A percentile compares a stretch with the other conserved stretches of the same genome.
Evolutionary conservation across 2,888 invertebrate genomes (phyloP).

Genomic region (Amiota minor): DNA sequence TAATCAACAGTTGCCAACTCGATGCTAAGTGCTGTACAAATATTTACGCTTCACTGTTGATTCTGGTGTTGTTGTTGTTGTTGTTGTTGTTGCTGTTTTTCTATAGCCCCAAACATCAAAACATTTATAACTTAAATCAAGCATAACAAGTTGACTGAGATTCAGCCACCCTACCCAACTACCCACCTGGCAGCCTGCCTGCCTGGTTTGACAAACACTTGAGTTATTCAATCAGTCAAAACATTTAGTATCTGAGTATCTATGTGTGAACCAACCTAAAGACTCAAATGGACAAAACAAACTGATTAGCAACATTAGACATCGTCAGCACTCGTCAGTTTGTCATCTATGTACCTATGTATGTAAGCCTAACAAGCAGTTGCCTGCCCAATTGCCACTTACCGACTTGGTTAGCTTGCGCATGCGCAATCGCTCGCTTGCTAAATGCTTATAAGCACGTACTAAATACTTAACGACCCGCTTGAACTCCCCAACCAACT

Average conservation of each 20-base stretch:
- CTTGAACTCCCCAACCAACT: neutral
- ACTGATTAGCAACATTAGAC: slow-evolving; percentile 58
- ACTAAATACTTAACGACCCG: slow-evolving; percentile 45
- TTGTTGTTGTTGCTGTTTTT: slow-evolving; percentile 41
- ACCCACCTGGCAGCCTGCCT: neutral
- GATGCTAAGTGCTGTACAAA: slow-evolving; percentile 66
- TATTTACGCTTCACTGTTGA: slow-evolving; percentile 48
- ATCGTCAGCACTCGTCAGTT: slow-evolving; percentile 23
- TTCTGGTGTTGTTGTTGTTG: slow-evolving; percentile 27
- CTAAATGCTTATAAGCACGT: slow-evolving; percentile 48
- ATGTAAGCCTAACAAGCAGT: too few species aligned
- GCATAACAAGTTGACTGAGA: slow-evolving; percentile 42
- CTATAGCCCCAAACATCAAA: slow-evolving; percentile 39
- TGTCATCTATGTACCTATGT: too few species aligned
- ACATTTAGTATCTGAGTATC: slow-evolving; percentile 6
- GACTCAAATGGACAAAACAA: slow-evolving; percentile 29
- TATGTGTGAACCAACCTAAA: too few species aligned
- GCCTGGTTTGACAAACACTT: too few species aligned
- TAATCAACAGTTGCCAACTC: slow-evolving; percentile 13
- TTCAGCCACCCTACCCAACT: neutral
- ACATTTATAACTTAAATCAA: slow-evolving; percentile 64
- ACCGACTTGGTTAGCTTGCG: too few species aligned
- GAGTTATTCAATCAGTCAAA: slow-evolving; percentile 60
- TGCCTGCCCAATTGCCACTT: too few species aligned
- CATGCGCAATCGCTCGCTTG: neutral